These are phyloP conservation scores for Conchocele bisecta DNA, from an alignment of 2,888 invertebrate genomes.

Conservation along the genomic window DNA sequence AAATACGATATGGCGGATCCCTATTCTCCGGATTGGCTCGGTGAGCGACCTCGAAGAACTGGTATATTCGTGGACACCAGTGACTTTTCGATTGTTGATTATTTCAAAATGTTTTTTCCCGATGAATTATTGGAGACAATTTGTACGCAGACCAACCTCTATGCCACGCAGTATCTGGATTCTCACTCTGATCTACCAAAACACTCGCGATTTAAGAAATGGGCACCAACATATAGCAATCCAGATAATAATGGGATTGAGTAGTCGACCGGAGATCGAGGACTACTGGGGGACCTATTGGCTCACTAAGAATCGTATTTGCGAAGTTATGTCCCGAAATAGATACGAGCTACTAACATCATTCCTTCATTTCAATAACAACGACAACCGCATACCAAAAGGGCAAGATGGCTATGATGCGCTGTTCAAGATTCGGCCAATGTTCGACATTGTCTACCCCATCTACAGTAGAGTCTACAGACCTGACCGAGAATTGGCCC, in stretches of 20 bases:
- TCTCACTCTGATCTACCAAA: neutral
- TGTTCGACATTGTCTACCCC: conserved; percentile 11
- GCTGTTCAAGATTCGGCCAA: conserved; percentile 23
- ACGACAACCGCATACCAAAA: neutral
- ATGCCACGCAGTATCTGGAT: neutral
- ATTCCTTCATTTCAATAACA: conserved; percentile 31
- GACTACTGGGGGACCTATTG: conserved; percentile 24
- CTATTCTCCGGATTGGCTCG: too few relatives aligned
- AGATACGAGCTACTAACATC: conserved; percentile 7
- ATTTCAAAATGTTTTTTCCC: conserved; percentile 1
- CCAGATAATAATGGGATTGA: conserved; percentile 24
- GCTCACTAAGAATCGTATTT: conserved; percentile 11
- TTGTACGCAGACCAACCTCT: neutral
- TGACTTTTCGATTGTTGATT: too few relatives aligned
- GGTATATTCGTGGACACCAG: too few relatives aligned
- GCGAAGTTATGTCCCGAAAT: conserved; percentile 20
- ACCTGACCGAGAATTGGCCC: conserved; percentile 17
- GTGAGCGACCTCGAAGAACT: too few relatives aligned
- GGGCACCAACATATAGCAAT: conserved; percentile 12
- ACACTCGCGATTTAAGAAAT: neutral
- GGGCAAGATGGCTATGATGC: conserved; percentile 24
- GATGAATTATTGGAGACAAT: neutral
- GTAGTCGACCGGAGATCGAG: conserved; percentile 11
- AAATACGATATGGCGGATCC: too few relatives aligned
- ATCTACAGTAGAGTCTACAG: neutral